phyloP scores from a whole-genome alignment of 2,888 invertebrate genomes.

The Periphyllus acericola region DNA sequence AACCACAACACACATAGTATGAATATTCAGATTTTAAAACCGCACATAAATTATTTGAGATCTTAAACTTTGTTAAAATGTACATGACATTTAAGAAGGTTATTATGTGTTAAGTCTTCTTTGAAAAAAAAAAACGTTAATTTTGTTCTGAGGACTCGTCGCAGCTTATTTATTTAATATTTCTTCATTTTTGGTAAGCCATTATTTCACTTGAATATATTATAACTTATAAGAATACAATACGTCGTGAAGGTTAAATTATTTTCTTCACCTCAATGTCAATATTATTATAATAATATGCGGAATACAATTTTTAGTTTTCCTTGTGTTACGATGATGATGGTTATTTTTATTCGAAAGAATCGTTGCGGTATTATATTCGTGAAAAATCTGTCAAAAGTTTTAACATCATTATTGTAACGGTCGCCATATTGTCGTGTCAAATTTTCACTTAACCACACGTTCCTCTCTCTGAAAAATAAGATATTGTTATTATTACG shows the following conservation, averaged over 20 bases:
- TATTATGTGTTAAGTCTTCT: neutral
- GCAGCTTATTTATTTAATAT: neutral
- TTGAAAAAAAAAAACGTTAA: neutral
- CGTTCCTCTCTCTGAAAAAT: constrained; percentile 27
- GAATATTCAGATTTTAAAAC: neutral
- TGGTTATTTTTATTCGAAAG: constrained; percentile 13
- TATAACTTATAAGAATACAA: no score
- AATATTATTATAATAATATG: neutral
- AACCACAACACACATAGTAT: neutral
- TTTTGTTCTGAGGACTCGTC: neutral
- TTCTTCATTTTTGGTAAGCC: neutral
- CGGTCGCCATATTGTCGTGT: constrained; percentile 52
- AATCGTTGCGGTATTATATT: neutral
- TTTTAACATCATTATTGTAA: constrained; percentile 41
- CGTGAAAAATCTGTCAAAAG: constrained; percentile 45
- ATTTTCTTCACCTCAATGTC: neutral
- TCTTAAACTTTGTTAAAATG: neutral
- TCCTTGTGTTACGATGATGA: no score
- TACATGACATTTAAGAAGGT: neutral
- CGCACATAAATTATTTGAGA: neutral
- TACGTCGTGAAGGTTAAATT: no score
- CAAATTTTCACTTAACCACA: constrained; percentile 60
- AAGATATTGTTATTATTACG: constrained; percentile 59
- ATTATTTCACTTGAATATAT: neutral
- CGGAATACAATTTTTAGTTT: neutral